phyloP scores from a whole-genome alignment of 1,140 invertebrate genomes.

The Pachypeltis micranthus region DNA sequence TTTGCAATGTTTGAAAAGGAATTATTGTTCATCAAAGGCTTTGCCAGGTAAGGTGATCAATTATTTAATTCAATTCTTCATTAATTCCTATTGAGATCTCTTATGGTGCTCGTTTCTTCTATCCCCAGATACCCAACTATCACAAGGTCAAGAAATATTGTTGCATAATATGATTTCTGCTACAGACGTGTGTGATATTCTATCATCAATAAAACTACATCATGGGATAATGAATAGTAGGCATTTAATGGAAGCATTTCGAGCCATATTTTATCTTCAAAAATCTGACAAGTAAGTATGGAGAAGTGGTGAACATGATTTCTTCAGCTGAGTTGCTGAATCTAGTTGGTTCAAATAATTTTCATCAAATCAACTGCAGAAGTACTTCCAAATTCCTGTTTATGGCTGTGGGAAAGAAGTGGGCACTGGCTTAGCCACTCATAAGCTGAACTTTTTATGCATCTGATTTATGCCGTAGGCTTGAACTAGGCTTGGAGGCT shows the following conservation, averaged over 20 bases:
- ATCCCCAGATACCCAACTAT: background rate
- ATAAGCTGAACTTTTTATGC: no score
- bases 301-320: no score
- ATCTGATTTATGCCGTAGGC: no score
- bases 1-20: background rate
- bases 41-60: background rate
- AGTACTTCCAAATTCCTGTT: no score
- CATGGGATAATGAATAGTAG: constrained; percentile 20
- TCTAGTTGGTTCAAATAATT: no score
- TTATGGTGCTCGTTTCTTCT: no score
- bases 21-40: background rate
- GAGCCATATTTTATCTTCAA: constrained; percentile 13
- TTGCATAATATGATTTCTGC: constrained; percentile 15
- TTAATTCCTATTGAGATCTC: background rate
- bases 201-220: constrained; percentile 20
- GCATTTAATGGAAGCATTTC: constrained; percentile 22
- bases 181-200: constrained; percentile 13
- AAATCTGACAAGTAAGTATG: constrained; percentile 17
- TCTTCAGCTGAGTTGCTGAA: no score
- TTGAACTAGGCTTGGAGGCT: no score
- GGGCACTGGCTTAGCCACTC: no score
- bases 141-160: constrained; percentile 12
- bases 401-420: no score
- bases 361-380: no score
- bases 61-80: background rate